These are phyloP conservation scores for Alca torda DNA, from an alignment of 2,797 vertebrate genomes.

Conservation along the genomic window DNA sequence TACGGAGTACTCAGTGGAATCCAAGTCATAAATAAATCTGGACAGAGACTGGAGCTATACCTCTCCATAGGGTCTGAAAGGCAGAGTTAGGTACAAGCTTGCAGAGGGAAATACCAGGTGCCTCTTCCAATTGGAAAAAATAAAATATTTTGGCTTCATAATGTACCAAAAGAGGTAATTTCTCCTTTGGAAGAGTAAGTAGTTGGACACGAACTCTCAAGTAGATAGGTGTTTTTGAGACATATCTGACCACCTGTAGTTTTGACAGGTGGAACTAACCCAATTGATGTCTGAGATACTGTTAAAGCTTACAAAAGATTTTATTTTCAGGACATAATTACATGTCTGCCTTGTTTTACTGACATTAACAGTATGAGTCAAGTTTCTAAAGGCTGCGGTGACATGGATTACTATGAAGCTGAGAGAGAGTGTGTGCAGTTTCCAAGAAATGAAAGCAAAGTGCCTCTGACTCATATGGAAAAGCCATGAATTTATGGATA, in stretches of 20 bases:
- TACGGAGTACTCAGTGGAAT: neutral
- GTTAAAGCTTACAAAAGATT: neutral
- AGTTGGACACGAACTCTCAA: neutral
- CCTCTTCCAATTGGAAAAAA: neutral
- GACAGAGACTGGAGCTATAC: neutral
- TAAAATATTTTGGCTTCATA: neutral
- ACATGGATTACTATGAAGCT: constrained; percentile 13
- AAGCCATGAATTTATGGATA: neutral
- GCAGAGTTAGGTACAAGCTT: neutral
- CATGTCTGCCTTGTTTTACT: neutral
- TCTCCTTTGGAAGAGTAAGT: neutral
- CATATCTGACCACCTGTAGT: neutral
- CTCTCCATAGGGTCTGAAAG: neutral
- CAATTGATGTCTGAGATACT: neutral
- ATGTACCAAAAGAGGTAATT: neutral
- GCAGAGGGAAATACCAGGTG: neutral
- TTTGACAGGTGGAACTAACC: neutral
- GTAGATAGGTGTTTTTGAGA: neutral
- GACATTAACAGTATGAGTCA: neutral
- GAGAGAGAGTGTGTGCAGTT: neutral
- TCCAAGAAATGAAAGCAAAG: neutral
- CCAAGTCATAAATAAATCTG: neutral
- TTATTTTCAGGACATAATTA: constrained; percentile 23
- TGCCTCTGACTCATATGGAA: neutral
- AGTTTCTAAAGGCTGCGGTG: neutral